Conservation (phyloP, 2,113 vertebrate species). For the Chionodraco myersi region DNA sequence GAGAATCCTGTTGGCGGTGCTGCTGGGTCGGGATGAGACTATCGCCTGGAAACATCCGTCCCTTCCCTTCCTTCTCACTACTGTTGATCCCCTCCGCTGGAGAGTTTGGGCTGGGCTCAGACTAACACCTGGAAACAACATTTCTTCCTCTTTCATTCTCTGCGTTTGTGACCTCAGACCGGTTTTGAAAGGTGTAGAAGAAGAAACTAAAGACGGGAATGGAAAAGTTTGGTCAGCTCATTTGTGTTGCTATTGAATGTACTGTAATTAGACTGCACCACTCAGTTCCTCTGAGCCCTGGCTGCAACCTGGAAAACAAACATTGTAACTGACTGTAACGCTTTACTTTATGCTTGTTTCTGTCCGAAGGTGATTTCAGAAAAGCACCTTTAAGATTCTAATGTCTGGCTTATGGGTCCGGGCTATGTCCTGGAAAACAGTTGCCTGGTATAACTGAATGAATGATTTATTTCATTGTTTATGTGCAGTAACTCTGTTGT, state of each 20-base stretch:
- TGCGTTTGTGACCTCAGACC: background rate
- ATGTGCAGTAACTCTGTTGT: conserved; percentile 25
- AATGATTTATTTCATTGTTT: conserved; percentile 5
- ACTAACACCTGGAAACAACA: conserved; percentile 42
- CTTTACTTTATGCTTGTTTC: background rate
- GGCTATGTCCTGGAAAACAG: conserved; percentile 35
- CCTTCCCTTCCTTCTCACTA: background rate
- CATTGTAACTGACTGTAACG: conserved; percentile 23
- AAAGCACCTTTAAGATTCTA: background rate
- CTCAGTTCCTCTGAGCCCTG: conserved; percentile 29
- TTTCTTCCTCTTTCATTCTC: background rate
- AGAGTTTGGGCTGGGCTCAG: conserved; percentile 30
- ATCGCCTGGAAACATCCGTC: conserved; percentile 23
- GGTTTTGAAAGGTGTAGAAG: background rate
- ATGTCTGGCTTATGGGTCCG: conserved; percentile 4
- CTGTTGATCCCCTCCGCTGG: conserved; percentile 12
- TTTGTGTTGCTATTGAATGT: conserved; percentile 70
- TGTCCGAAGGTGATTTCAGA: background rate
- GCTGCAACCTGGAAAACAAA: conserved; percentile 44
- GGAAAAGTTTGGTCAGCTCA: conserved; percentile 6
- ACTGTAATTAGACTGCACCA: conserved; percentile 58
- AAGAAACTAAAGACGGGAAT: conserved; percentile 23
- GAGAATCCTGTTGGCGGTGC: conserved; percentile 64
- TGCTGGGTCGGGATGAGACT: conserved; percentile 73
- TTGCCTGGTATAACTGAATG: no score